phyloP scores from a whole-genome alignment of 2,113 vertebrate genomes.

The Picathartes gymnocephalus region DNA sequence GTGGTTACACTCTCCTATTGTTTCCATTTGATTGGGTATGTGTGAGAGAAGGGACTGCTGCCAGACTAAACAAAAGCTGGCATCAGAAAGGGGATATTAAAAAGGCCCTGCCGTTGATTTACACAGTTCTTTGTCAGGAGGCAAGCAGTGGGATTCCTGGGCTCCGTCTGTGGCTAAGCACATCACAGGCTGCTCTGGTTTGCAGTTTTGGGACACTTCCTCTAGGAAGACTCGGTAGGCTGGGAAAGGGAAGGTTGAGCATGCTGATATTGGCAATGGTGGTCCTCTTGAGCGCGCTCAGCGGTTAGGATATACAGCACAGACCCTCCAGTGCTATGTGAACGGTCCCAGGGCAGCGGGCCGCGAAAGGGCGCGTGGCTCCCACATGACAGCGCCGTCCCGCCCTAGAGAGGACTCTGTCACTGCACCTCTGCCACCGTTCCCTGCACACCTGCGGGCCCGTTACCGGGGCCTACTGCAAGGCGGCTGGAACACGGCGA shows the following conservation, averaged over 20 bases:
- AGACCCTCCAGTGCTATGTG: accelerated
- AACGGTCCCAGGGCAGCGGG: too few relatives aligned
- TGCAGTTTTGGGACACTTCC: neutral
- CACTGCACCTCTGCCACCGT: neutral
- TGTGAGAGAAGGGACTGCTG: neutral
- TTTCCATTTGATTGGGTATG: accelerated
- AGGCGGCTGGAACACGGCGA: neutral
- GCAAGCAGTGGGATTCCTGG: neutral
- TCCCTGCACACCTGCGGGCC: neutral
- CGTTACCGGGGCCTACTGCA: too few relatives aligned
- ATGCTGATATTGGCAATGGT: accelerated
- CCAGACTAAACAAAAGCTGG: neutral
- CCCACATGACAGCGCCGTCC: neutral
- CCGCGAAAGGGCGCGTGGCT: neutral
- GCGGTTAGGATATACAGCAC: accelerated
- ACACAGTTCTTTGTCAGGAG: neutral
- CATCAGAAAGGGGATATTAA: too few relatives aligned
- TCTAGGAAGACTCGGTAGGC: accelerated
- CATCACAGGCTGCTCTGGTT: accelerated
- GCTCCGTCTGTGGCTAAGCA: neutral
- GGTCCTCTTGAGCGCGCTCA: neutral
- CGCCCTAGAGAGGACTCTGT: neutral
- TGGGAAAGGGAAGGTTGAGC: neutral
- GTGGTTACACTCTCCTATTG: neutral
- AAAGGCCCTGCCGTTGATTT: neutral